These are phyloP conservation scores for Heteromyza rotundicornis DNA, from an alignment of 2,888 invertebrate species.

Conservation along the genomic window DNA sequence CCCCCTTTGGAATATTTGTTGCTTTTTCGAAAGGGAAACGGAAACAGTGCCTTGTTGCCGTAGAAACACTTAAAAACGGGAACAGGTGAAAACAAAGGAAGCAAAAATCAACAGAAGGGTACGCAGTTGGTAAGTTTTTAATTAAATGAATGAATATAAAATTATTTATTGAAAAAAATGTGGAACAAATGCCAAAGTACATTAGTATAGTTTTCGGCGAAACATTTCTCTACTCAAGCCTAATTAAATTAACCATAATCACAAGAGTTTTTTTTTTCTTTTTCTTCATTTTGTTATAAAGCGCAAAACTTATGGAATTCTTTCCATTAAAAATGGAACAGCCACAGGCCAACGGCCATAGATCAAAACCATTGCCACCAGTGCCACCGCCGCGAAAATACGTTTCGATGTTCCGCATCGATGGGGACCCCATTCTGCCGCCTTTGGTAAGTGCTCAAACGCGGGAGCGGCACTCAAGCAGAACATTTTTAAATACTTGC, in stretches of 20 bases:
- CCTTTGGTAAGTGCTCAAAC: conserved; percentile 50
- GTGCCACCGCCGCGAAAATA: background rate
- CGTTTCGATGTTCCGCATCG: conserved; percentile 54
- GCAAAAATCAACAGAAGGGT: background rate
- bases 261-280: too few species aligned
- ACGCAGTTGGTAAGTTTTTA: background rate
- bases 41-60: too few species aligned
- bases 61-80: conserved; percentile 12
- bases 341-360: background rate
- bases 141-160: background rate
- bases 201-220: too few species aligned
- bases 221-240: too few species aligned
- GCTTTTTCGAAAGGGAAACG: too few species aligned
- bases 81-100: conserved; percentile 19
- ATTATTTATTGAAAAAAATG: too few species aligned
- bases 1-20: too few species aligned
- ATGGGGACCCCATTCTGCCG: conserved; percentile 58
- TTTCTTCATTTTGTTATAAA: too few species aligned
- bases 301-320: too few species aligned
- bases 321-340: background rate
- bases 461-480: conserved; percentile 5
- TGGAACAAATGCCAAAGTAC: too few species aligned
- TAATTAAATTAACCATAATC: too few species aligned
- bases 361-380: background rate
- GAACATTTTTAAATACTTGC: background rate